Conservation (phyloP, 2,888 invertebrate genomes). For the Drosophila atroscutellata region DNA sequence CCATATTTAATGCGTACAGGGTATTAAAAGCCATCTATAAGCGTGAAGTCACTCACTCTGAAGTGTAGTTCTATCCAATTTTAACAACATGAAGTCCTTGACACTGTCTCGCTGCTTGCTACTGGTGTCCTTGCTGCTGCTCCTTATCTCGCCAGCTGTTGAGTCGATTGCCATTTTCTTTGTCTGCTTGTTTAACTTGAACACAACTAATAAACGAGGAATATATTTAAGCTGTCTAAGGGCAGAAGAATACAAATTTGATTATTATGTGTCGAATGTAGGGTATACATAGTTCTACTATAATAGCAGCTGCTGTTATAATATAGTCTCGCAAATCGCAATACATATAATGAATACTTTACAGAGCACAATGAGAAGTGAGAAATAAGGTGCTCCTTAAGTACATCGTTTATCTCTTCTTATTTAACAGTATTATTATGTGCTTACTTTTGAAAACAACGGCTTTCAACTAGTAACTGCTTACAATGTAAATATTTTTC, state of each 20-base stretch:
- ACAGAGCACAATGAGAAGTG: not conserved
- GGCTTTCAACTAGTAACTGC: not conserved
- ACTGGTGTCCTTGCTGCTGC: conserved; percentile 39
- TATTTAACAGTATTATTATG: not conserved
- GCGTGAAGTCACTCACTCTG: conserved; percentile 1
- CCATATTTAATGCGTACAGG: not conserved
- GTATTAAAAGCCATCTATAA: too few relatives aligned
- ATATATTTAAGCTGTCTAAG: not conserved
- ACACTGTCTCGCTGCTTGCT: conserved; percentile 29
- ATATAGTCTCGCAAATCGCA: not conserved
- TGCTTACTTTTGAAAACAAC: not conserved
- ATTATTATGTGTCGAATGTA: not conserved
- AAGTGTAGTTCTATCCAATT: not conserved
- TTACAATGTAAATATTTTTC: not conserved
- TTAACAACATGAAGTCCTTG: conserved; percentile 42
- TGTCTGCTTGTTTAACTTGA: conserved; percentile 47
- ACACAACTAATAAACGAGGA: not conserved
- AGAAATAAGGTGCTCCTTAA: not conserved
- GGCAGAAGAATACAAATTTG: not conserved
- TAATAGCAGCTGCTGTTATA: not conserved
- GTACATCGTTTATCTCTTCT: not conserved
- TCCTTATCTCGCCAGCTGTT: conserved; percentile 23
- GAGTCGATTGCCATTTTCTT: conserved; percentile 49
- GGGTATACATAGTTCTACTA: not conserved
- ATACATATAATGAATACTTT: not conserved